A percentile compares a stretch with the other conserved stretches of the same genome.
phyloP scores from a whole-genome alignment of 1,140 invertebrate genomes.

The Thrips palmi region DNA sequence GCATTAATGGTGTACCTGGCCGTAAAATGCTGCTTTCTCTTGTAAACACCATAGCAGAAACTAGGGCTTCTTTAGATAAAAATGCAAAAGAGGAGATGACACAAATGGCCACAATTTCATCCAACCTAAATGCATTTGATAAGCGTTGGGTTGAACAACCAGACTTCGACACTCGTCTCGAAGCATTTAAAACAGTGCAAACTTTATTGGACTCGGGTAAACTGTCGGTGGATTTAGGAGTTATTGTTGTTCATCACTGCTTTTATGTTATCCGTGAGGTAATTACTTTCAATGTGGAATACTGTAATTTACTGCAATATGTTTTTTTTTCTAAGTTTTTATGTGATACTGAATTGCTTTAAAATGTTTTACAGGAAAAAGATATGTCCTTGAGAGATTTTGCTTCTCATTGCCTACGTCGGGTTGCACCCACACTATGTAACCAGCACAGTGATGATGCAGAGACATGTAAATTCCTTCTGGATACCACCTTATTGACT shows the following conservation, averaged over 20 bases:
- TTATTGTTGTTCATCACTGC: conserved; percentile 63
- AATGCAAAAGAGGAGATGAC: conserved; percentile 16
- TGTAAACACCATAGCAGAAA: no score
- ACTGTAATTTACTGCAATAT: conserved; percentile 1
- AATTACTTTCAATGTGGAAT: conserved; percentile 11
- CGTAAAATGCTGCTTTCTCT: no score
- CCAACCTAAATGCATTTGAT: conserved; percentile 80
- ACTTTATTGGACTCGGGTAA: conserved; percentile 30
- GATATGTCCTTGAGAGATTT: conserved; percentile 69
- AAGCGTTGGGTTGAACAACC: conserved; percentile 75
- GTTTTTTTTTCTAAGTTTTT: not conserved
- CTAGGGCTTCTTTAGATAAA: no score
- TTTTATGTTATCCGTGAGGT: conserved; percentile 53
- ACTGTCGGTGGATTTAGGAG: conserved; percentile 42
- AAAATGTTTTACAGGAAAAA: conserved; percentile 31
- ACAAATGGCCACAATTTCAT: conserved; percentile 31
- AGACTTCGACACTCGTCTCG: conserved; percentile 64
- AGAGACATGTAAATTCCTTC: no score
- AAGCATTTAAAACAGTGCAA: conserved; percentile 47
- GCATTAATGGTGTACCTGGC: no score
- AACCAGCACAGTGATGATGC: no score
- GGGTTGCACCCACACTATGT: conserved; percentile 36
- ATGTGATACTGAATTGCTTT: not conserved
- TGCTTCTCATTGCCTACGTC: conserved; percentile 52
- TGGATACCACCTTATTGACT: no score